These are phyloP conservation scores for Condylostylus longicornis DNA, from an alignment of 1,140 invertebrate species.

Conservation along the genomic window DNA sequence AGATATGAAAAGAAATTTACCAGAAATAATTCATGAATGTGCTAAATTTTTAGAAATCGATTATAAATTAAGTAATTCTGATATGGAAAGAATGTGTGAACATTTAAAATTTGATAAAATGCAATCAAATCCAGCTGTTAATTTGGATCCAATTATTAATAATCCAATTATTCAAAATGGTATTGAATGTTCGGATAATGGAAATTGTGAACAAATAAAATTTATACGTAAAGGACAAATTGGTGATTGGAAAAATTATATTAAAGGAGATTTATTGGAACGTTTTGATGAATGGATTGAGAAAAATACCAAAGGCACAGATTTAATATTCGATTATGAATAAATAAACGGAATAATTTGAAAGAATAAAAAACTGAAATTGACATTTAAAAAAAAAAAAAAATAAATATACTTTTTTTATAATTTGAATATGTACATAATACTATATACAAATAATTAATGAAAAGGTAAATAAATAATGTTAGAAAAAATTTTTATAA, in stretches of 20 bases:
- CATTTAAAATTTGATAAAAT: conserved; percentile 69
- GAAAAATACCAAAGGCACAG: conserved; percentile 46
- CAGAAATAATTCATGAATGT: conserved; percentile 45
- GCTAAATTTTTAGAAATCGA: conserved; percentile 50
- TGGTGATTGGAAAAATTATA: conserved; percentile 72
- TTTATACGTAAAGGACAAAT: conserved; percentile 70
- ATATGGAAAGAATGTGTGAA: conserved; percentile 49
- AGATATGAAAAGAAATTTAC: conserved; percentile 63
- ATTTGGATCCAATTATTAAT: conserved; percentile 46
- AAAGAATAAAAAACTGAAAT: no score
- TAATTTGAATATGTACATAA: no score
- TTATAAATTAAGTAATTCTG: conserved; percentile 45
- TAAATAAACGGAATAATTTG: no score
- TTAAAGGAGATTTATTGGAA: conserved; percentile 49
- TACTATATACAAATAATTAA: no score
- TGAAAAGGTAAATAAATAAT: no score
- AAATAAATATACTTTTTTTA: no score
- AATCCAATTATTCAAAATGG: conserved; percentile 35
- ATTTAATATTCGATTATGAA: conserved; percentile 42
- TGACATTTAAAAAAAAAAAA: no score
- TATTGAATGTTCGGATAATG: conserved; percentile 32
- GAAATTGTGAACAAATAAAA: conserved; percentile 29
- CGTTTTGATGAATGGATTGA: conserved; percentile 63
- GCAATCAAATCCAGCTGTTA: conserved; percentile 63
- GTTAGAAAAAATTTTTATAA: no score